Conservation (phyloP, 2,888 invertebrate genomes). For the Drosophila putrida region DNA sequence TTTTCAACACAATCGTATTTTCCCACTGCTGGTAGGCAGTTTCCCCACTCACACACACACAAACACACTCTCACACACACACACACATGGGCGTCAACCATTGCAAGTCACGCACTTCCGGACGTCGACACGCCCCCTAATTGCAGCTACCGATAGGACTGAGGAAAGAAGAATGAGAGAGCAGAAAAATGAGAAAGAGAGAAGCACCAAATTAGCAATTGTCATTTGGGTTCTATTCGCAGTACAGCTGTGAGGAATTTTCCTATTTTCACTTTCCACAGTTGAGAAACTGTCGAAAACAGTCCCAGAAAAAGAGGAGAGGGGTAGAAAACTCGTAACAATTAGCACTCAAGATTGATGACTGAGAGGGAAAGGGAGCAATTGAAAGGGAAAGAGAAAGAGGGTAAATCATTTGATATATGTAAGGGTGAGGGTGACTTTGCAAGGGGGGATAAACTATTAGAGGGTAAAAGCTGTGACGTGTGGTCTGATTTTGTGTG, state of each 20-base stretch:
- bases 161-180: not conserved
- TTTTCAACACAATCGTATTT: slow-evolving; percentile 27
- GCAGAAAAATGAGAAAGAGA: not conserved
- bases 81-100: slow-evolving; percentile 40
- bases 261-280: slow-evolving; percentile 52
- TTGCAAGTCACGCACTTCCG: slow-evolving; percentile 77
- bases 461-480: slow-evolving; percentile 17
- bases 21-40: slow-evolving; percentile 28
- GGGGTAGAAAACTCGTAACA: slow-evolving; percentile 67
- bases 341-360: slow-evolving; percentile 79
- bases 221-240: slow-evolving; percentile 59
- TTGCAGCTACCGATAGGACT: slow-evolving; percentile 44
- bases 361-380: slow-evolving; percentile 26
- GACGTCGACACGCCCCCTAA: slow-evolving; percentile 67
- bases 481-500: slow-evolving; percentile 39
- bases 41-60: slow-evolving; percentile 12
- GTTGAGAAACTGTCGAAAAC: slow-evolving; percentile 46
- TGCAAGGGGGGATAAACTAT: slow-evolving; percentile 1
- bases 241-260: slow-evolving; percentile 53
- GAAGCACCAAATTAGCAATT: slow-evolving; percentile 70
- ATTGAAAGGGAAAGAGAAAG: not conserved
- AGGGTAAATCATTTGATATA: slow-evolving; percentile 1
- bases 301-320: slow-evolving; percentile 7
- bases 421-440: not conserved
- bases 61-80: slow-evolving; percentile 2